Evolutionary conservation across 2,113 vertebrate genomes (phyloP), one percentile per base, ranked within the genome.

Genomic region (Caranx melampygus): DNA sequence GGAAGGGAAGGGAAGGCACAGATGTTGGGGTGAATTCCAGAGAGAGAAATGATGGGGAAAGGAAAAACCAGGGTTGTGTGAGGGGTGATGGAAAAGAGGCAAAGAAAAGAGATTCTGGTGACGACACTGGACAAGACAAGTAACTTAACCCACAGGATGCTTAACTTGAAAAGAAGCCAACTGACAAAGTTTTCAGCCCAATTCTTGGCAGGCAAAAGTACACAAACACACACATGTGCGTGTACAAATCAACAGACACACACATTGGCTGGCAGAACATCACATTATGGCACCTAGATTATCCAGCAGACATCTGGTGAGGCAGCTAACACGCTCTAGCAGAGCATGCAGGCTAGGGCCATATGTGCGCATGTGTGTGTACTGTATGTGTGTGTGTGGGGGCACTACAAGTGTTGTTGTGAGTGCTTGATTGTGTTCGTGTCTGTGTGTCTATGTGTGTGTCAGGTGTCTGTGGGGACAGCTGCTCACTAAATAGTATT

Each of bases 281-380:
- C 79, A 42, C 79, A 88, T 87, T 71, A 86, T 84, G 85, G 81
- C 89, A 86, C 85, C 71, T 68, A 77, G 81, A 88, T 91, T 90
- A 91, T 89, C 90, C 80, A 87, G 85, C 57, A 87, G 78, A 87
- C 92, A 92, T 91, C 92, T 94, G 92, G 90, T 90, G 87, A 89
- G 87, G 79, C 81, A 82, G 85, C 76, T 86, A 89, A 86, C 85
- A 69, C 33, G 85, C 85, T 90, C 79, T 52, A 88, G 62, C 83
- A 85, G 88, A 89, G 73, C 84, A 81, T 85, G 78, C 69, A 74
- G 73, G 74, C 89, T 35, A 57, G 49, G 42, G 73, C 85, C 85
- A 80, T 90, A 79, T 83, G 90, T 81, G 86, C 54, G 13, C 69
- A 44, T 62, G 61, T 73, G 52, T 15, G 18, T 42, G 51, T 26